These are phyloP conservation scores for Anodontia alba DNA, from an alignment of 2,888 invertebrate genomes.

Conservation along the genomic window DNA sequence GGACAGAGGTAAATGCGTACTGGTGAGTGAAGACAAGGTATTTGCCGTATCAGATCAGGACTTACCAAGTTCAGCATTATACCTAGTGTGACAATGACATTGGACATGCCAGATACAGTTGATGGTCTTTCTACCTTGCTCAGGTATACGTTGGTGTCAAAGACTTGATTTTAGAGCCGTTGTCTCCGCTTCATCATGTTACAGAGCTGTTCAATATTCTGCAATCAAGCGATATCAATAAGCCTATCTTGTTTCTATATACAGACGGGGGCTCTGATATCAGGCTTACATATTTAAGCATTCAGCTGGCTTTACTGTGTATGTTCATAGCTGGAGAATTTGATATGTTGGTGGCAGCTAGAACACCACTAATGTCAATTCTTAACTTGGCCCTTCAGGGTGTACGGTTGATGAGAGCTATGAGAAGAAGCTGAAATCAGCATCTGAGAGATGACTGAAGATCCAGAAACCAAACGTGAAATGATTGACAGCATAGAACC, in stretches of 20 bases:
- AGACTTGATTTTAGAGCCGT: conserved; percentile 21
- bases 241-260: conserved; percentile 19
- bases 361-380: conserved; percentile 16
- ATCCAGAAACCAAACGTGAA: conserved; percentile 6
- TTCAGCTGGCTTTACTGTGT: conserved; percentile 18
- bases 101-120: conserved; percentile 12
- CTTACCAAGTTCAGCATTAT: conserved; percentile 21
- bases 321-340: neutral
- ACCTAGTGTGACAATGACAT: conserved; percentile 9
- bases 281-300: conserved; percentile 16
- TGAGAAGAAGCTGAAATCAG: conserved; percentile 31
- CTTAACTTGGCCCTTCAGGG: conserved; percentile 19
- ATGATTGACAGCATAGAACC: conserved; percentile 36
- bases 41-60: conserved; percentile 41
- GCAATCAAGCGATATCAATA: neutral
- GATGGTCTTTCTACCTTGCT: neutral
- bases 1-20: conserved; percentile 42
- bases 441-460: conserved; percentile 8
- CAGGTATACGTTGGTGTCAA: conserved; percentile 6
- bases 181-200: conserved; percentile 1
- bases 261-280: conserved; percentile 24
- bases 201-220: neutral
- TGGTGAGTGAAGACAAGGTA: conserved; percentile 33
- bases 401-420: conserved; percentile 29
- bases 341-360: neutral